Evolutionary conservation across 2,888 invertebrate species (phyloP).

Genomic region (Pollenia griseotomentosa): DNA sequence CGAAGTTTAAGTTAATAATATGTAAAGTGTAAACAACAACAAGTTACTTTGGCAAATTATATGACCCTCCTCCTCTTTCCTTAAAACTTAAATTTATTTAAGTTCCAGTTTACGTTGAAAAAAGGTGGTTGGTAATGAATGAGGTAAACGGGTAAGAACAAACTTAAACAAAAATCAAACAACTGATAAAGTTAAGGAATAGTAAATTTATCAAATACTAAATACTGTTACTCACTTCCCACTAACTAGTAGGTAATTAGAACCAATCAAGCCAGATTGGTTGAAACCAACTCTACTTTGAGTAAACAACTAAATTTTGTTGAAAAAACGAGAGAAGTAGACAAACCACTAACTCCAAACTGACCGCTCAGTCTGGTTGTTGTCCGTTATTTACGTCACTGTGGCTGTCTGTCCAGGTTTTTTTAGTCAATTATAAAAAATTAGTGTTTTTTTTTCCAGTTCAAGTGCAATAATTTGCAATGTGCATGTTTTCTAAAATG

Average conservation of each 20-base stretch:
- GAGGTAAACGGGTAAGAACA: constrained; percentile 36
- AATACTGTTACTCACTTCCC: neutral
- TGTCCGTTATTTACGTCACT: constrained; percentile 26
- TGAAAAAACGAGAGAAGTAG: neutral
- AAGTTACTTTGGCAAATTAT: constrained; percentile 15
- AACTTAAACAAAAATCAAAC: neutral
- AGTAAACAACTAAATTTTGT: constrained; percentile 2
- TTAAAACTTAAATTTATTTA: constrained; percentile 10
- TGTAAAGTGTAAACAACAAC: constrained; percentile 43
- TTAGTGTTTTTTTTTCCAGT: constrained; percentile 24
- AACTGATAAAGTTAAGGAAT: neutral
- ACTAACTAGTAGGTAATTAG: constrained; percentile 31
- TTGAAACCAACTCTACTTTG: constrained; percentile 3
- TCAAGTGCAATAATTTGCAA: constrained; percentile 67
- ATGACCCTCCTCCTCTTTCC: neutral
- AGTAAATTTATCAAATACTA: constrained; percentile 2
- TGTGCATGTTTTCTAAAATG: constrained; percentile 56
- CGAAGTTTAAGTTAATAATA: neutral
- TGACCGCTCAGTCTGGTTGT: constrained; percentile 18
- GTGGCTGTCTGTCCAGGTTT: neutral
- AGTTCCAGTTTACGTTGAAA: neutral
- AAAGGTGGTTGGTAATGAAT: constrained; percentile 49
- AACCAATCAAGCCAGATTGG: constrained; percentile 18
- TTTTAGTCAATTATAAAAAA: constrained; percentile 39
- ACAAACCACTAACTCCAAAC: constrained; percentile 17